These are phyloP conservation scores for Cryptophagus acutangulus DNA, from an alignment of 2,888 invertebrate species.

Conservation along the genomic window DNA sequence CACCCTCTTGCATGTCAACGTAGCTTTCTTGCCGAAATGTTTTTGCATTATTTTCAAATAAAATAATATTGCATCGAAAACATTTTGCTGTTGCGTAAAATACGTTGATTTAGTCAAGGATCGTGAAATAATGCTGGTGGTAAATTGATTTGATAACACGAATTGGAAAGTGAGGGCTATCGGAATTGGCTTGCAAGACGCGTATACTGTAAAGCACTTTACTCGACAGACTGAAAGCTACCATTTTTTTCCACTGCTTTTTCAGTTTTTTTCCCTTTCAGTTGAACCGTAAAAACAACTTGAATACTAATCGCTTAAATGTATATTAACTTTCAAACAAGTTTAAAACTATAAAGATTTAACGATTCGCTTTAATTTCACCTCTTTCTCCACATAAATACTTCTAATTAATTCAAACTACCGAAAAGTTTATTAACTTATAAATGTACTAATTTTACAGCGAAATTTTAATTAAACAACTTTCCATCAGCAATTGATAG, in stretches of 20 bases:
- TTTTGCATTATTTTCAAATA: conserved; percentile 1
- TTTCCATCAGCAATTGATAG: too few species aligned
- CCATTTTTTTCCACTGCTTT: conserved; percentile 1
- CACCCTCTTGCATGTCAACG: conserved; percentile 7
- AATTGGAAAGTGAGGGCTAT: conserved; percentile 2
- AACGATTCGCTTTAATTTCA: too few species aligned
- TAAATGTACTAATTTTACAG: too few species aligned
- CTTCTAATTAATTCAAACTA: too few species aligned
- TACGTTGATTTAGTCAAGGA: neutral
- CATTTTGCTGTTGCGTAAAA: neutral
- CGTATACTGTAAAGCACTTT: conserved; percentile 3
- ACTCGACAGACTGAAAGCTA: neutral
- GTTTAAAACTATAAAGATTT: too few species aligned
- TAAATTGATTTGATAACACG: neutral
- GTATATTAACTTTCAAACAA: too few species aligned
- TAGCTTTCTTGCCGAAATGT: conserved; percentile 2
- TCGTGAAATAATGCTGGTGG: neutral
- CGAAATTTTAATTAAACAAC: too few species aligned
- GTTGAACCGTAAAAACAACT: conserved; percentile 3
- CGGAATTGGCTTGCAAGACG: conserved; percentile 5
- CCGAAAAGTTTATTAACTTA: too few species aligned
- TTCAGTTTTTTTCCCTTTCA: too few species aligned
- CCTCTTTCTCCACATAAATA: too few species aligned
- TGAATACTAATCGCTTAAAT: conserved; percentile 6
- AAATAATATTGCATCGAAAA: neutral